These are phyloP conservation scores for Lithophane semibrunnea DNA, from an alignment of 2,888 invertebrate species.

Conservation along the genomic window DNA sequence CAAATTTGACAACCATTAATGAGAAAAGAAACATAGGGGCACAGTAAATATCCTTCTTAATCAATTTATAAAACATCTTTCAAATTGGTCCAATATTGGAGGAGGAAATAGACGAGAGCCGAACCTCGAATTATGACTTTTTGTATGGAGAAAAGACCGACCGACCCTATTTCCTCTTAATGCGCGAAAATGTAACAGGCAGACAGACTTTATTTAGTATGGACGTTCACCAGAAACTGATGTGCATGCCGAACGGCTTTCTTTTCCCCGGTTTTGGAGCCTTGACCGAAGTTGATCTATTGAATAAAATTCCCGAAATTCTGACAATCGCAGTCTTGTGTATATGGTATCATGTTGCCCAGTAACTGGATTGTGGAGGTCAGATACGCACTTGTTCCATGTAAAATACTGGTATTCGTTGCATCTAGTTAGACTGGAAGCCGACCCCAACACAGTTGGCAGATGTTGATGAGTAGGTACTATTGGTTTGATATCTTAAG, in stretches of 20 bases:
- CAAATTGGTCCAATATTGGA: no score
- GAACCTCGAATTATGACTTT: no score
- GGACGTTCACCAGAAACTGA: not conserved
- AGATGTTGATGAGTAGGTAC: not conserved
- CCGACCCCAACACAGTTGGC: not conserved
- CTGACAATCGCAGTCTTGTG: not conserved
- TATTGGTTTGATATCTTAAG: not conserved
- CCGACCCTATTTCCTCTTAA: no score
- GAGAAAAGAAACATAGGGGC: no score
- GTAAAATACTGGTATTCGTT: no score
- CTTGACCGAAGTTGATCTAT: not conserved
- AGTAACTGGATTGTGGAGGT: not conserved
- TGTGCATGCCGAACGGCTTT: not conserved
- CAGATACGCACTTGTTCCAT: not conserved
- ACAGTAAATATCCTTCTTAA: no score
- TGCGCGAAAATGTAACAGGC: not conserved
- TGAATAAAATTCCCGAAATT: not conserved
- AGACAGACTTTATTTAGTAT: not conserved
- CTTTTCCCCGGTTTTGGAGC: not conserved
- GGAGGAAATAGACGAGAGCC: no score
- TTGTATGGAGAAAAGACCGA: no score
- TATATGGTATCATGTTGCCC: not conserved
- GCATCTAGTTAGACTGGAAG: not conserved
- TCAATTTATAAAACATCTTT: no score
- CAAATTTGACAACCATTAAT: no score